phyloP scores from a whole-genome alignment of 92 coral and sea anemone species.

The Ricordea florida region DNA sequence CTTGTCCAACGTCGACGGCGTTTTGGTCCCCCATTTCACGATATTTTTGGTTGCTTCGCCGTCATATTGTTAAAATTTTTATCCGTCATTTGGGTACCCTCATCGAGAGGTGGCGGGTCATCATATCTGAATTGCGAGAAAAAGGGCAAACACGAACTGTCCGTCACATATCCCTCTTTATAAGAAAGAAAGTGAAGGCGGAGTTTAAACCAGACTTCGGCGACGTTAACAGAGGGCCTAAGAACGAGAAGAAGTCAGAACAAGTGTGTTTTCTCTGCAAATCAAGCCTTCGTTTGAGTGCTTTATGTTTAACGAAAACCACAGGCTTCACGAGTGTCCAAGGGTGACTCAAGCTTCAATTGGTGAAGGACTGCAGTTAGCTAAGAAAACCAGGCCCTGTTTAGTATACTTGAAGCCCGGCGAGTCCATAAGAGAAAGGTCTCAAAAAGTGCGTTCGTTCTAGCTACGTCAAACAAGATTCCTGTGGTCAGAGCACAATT shows the following conservation, averaged over 20 bases:
- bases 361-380: slow-evolving; percentile 8
- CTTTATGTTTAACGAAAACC: slow-evolving; percentile 19
- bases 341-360: neutral
- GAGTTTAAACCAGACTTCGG: slow-evolving; percentile 58
- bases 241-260: neutral
- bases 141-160: slow-evolving; percentile 24
- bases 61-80: slow-evolving; percentile 17
- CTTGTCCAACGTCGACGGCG: no score
- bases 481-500: slow-evolving; percentile 58
- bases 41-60: no score
- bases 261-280: slow-evolving; percentile 1
- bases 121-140: slow-evolving; percentile 22
- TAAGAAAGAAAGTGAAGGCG: slow-evolving; percentile 33
- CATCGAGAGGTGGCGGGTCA: slow-evolving; percentile 30
- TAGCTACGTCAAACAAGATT: slow-evolving; percentile 35
- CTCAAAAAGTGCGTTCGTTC: slow-evolving; percentile 16
- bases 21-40: no score
- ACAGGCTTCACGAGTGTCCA: slow-evolving; percentile 43
- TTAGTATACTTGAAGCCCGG: slow-evolving; percentile 15
- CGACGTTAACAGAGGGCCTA: slow-evolving; percentile 17
- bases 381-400: neutral
- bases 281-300: slow-evolving; percentile 1
- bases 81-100: neutral
- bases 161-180: slow-evolving; percentile 23
- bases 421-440: slow-evolving; percentile 23